phyloP scores from a whole-genome alignment of 2,888 invertebrate genomes.

The Lapara coniferarum region DNA sequence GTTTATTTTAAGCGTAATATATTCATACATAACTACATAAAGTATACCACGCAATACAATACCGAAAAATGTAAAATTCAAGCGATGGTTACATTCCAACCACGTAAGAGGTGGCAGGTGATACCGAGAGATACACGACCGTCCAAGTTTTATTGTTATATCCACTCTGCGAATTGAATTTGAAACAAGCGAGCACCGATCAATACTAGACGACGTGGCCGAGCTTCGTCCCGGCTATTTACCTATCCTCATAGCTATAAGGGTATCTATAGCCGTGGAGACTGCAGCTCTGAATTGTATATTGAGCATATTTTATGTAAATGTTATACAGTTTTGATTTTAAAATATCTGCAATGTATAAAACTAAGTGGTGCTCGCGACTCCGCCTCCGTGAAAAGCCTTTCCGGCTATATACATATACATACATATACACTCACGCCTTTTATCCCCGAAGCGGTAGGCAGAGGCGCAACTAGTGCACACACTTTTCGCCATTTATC shows the following conservation, averaged over 20 bases:
- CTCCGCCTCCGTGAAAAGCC: no score
- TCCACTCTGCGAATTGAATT: slow-evolving; percentile 82
- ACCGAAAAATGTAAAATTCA: slow-evolving; percentile 19
- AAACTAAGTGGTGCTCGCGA: no score
- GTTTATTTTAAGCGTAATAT: no score
- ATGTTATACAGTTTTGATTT: no score
- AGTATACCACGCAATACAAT: not conserved
- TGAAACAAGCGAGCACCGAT: slow-evolving; percentile 71
- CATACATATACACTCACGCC: no score
- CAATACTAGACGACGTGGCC: slow-evolving; percentile 53
- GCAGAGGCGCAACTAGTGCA: no score
- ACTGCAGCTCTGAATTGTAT: not conserved
- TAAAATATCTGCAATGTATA: no score
- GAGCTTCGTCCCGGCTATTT: slow-evolving; percentile 30
- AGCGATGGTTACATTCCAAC: slow-evolving; percentile 52
- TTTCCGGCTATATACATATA: no score
- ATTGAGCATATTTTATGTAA: not conserved
- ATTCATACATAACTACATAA: not conserved
- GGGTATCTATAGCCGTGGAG: not conserved
- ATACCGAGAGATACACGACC: slow-evolving; percentile 67
- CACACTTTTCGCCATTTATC: no score
- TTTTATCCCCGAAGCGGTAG: no score
- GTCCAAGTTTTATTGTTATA: slow-evolving; percentile 77
- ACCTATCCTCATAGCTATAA: slow-evolving; percentile 28
- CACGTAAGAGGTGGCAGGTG: slow-evolving; percentile 76